phyloP scores from a whole-genome alignment of 2,797 vertebrate genomes.

The Acrossocheilus wenchowensis region DNA sequence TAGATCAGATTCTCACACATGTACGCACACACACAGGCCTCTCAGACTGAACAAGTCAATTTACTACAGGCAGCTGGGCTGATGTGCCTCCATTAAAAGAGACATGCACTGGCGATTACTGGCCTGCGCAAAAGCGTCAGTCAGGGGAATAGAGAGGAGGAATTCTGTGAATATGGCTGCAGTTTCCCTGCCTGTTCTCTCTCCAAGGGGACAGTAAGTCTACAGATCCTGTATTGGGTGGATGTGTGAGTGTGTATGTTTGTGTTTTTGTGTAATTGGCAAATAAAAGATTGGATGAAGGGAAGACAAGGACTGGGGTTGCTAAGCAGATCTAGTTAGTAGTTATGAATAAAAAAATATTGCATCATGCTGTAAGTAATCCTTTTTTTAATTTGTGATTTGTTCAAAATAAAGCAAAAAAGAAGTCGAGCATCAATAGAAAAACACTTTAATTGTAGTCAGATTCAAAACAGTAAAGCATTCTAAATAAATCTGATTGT shows the following conservation, averaged over 20 bases:
- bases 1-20: slow-evolving; percentile 54
- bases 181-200: slow-evolving; percentile 12
- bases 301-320: neutral
- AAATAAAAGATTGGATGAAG: neutral
- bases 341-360: neutral
- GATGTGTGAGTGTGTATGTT: neutral
- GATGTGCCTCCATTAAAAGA: slow-evolving; percentile 67
- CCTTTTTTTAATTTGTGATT: neutral
- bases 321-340: neutral
- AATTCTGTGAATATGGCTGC: slow-evolving; percentile 42
- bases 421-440: neutral
- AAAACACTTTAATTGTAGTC: neutral
- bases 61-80: slow-evolving; percentile 66
- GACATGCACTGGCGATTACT: slow-evolving; percentile 59
- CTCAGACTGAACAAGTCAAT: slow-evolving; percentile 70
- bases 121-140: slow-evolving; percentile 47
- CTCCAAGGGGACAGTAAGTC: slow-evolving; percentile 11
- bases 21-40: slow-evolving; percentile 19
- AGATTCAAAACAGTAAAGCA: neutral
- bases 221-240: neutral
- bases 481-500: neutral
- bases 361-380: no score
- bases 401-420: no score
- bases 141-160: slow-evolving; percentile 48
- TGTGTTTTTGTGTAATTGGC: neutral